These are phyloP conservation scores for Marronus borbonicus DNA, from an alignment of 2,888 invertebrate species.

Conservation along the genomic window DNA sequence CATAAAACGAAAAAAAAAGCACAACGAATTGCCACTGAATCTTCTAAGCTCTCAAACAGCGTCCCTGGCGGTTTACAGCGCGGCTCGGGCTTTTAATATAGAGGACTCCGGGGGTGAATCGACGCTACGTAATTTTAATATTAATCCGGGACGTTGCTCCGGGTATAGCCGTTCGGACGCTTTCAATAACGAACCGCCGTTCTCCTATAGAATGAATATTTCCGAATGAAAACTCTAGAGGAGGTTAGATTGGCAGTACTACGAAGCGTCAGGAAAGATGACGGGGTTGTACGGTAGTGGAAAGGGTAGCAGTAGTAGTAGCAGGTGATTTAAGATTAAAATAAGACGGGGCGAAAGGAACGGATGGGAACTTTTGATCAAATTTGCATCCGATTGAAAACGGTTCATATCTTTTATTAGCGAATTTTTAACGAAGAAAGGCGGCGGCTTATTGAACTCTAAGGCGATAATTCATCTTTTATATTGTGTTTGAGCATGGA, in stretches of 20 bases:
- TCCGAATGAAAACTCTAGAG: too few species aligned
- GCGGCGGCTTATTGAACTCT: too few species aligned
- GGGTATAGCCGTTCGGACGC: neutral
- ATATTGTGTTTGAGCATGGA: too few species aligned
- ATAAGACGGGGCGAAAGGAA: neutral
- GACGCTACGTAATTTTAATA: slow-evolving; percentile 29
- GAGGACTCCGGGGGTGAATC: neutral
- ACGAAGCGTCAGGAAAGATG: too few species aligned
- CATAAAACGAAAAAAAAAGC: too few species aligned
- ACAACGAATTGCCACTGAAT: too few species aligned
- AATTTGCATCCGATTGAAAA: slow-evolving; percentile 23
- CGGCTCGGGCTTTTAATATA: slow-evolving; percentile 13
- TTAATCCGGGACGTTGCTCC: neutral
- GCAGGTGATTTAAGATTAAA: neutral
- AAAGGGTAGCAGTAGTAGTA: too few species aligned
- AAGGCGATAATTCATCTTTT: too few species aligned
- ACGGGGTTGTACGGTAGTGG: too few species aligned
- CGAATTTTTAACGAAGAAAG: neutral
- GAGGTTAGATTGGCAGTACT: too few species aligned
- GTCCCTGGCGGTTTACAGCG: too few species aligned
- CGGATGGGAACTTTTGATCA: slow-evolving; percentile 33
- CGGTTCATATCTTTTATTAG: slow-evolving; percentile 6
- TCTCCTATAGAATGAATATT: slow-evolving; percentile 1
- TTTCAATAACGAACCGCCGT: slow-evolving; percentile 35
- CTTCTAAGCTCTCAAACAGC: too few species aligned